Evolutionary conservation across 2,797 vertebrate genomes (phyloP).

Genomic region (Diplodus sargus): DNA sequence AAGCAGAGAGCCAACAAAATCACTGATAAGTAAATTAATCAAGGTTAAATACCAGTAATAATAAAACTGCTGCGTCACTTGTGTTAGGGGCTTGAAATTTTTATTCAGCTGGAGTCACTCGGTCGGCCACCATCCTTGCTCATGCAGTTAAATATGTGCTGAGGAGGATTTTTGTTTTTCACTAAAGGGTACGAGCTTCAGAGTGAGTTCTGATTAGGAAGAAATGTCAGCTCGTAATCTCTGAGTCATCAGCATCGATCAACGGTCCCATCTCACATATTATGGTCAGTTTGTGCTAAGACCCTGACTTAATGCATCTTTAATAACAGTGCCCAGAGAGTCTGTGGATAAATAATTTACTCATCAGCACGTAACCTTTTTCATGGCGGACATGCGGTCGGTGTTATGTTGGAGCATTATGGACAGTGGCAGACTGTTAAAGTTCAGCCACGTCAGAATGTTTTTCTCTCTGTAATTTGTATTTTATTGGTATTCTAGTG

Average conservation of each 20-base stretch:
- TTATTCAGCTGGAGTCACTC: neutral
- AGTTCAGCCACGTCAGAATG: slow-evolving; percentile 11
- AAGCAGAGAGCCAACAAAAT: neutral
- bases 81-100: neutral
- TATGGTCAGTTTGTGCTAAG: slow-evolving; percentile 10
- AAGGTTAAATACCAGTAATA: neutral
- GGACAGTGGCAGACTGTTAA: neutral
- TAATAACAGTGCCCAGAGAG: neutral
- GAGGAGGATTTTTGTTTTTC: slow-evolving; percentile 2
- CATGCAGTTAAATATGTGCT: neutral
- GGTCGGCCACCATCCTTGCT: neutral
- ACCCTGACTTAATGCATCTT: neutral
- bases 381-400: neutral
- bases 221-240: slow-evolving; percentile 30
- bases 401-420: neutral
- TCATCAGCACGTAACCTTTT: slow-evolving; percentile 26
- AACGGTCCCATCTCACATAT: neutral
- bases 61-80: neutral
- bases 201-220: slow-evolving; percentile 17
- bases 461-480: slow-evolving; percentile 32
- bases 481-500: slow-evolving; percentile 38
- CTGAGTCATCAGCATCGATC: slow-evolving; percentile 39
- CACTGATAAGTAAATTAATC: neutral
- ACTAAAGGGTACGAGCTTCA: neutral
- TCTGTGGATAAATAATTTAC: slow-evolving; percentile 2